phyloP scores from a whole-genome alignment of 1,140 invertebrate genomes.

The Paraescarpia echinospica region DNA sequence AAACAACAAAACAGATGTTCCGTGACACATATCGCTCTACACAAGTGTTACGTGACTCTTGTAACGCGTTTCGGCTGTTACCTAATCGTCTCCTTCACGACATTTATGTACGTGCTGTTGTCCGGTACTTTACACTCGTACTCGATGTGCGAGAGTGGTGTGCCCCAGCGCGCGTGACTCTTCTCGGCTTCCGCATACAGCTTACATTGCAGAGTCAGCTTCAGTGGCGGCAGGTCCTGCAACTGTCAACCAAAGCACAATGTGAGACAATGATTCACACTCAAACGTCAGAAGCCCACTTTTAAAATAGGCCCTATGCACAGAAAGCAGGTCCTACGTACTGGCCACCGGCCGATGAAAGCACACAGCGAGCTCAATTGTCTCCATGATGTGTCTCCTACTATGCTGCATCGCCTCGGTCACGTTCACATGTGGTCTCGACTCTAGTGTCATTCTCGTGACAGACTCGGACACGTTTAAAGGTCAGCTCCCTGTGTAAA shows the following conservation, averaged over 20 bases:
- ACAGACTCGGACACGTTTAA: too few species aligned
- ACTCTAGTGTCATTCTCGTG: too few species aligned
- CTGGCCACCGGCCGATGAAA: too few species aligned
- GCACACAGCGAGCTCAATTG: too few species aligned
- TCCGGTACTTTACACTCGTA: conserved; percentile 20
- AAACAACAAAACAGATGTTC: not conserved
- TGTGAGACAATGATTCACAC: not conserved
- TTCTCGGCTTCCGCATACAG: conserved; percentile 25
- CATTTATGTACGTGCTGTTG: conserved; percentile 15
- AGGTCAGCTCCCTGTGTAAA: too few species aligned
- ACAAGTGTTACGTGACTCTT: not conserved
- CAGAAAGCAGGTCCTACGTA: too few species aligned
- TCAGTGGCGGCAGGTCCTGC: conserved; percentile 12
- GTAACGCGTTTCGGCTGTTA: conserved; percentile 9
- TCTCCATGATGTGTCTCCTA: too few species aligned
- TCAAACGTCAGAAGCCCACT: not conserved
- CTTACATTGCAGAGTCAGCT: conserved; percentile 17
- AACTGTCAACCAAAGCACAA: conserved; percentile 14
- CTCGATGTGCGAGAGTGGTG: conserved; percentile 22
- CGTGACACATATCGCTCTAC: not conserved
- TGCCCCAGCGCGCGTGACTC: conserved; percentile 26
- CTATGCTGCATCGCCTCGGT: too few species aligned
- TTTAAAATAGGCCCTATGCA: not conserved
- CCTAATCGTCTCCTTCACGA: conserved; percentile 21
- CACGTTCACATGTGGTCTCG: too few species aligned